Percentiles rank a stretch among this genome's conserved stretches.
These are phyloP conservation scores for Leptocoma aspasia DNA, from an alignment of 2,113 vertebrate genomes.

Conservation along the genomic window DNA sequence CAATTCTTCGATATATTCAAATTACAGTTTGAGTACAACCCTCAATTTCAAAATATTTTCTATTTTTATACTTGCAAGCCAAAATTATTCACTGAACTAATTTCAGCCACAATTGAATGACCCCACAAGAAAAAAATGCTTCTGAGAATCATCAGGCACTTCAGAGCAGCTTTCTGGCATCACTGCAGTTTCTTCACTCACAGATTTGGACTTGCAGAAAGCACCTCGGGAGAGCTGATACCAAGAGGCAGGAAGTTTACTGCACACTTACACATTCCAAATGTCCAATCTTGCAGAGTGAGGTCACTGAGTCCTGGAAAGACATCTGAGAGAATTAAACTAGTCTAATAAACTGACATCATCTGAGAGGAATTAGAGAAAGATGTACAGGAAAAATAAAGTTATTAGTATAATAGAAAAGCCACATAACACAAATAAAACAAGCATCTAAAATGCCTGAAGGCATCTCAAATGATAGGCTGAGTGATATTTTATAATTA, in stretches of 20 bases:
- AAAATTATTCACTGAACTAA: not conserved
- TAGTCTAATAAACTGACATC: constrained; percentile 17
- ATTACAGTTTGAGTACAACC: not conserved
- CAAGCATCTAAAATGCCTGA: not conserved
- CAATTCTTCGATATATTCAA: not conserved
- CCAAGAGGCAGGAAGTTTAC: constrained; percentile 19
- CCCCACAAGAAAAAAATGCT: not conserved
- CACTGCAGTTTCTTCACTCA: not conserved
- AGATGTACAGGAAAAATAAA: not conserved
- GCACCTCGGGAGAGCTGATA: not conserved
- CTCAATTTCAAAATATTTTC: not conserved
- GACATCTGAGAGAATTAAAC: constrained; percentile 38
- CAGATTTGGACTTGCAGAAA: not conserved
- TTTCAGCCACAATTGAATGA: not conserved
- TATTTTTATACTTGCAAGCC: constrained; percentile 5
- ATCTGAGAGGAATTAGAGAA: constrained; percentile 3
- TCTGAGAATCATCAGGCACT: not conserved
- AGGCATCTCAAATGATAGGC: not conserved
- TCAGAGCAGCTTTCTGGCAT: not conserved
- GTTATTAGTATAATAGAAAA: not conserved
- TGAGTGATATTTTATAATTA: not conserved
- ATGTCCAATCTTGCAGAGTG: constrained; percentile 14
- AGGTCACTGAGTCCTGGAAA: constrained; percentile 47
- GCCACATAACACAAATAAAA: not conserved
- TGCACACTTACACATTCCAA: not conserved